Conservation (phyloP, 2,113 vertebrate species). For the Nerophis lumbriciformis region DNA sequence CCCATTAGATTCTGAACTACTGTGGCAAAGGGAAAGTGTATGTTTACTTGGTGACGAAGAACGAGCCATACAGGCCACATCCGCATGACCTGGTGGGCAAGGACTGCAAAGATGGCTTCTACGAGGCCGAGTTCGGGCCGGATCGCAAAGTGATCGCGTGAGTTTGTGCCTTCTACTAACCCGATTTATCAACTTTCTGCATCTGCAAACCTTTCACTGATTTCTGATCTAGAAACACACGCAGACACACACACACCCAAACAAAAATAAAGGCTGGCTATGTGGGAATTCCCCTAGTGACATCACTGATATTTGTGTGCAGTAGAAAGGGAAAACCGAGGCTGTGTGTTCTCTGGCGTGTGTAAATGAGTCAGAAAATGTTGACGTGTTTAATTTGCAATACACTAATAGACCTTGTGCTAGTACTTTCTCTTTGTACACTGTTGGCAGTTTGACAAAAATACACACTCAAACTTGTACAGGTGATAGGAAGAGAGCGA, state of each 20-base stretch:
- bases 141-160: conserved; percentile 90
- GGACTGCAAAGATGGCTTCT: conserved; percentile 94
- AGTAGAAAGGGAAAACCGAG: conserved; percentile 27
- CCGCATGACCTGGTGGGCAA: conserved; percentile 96
- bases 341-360: conserved; percentile 15
- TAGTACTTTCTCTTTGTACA: conserved; percentile 6
- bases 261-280: conserved; percentile 71
- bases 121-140: conserved; percentile 91
- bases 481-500: no score
- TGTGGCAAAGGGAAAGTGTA: conserved; percentile 86
- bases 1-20: conserved; percentile 82
- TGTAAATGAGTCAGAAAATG: conserved; percentile 40
- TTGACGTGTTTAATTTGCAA: conserved; percentile 30
- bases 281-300: conserved; percentile 78
- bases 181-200: not conserved
- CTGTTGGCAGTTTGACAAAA: not conserved
- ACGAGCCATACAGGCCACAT: conserved; percentile 90
- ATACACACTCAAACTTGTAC: no score
- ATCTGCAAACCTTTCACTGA: no score
- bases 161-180: conserved; percentile 61
- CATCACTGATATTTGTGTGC: conserved; percentile 44
- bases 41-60: conserved; percentile 91
- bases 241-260: conserved; percentile 12
- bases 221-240: not conserved
- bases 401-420: conserved; percentile 2